Evolutionary conservation across 2,797 vertebrate genomes (phyloP), one percentile per base, ranked within the genome.

Genomic region (Neostethus bicornis): DNA sequence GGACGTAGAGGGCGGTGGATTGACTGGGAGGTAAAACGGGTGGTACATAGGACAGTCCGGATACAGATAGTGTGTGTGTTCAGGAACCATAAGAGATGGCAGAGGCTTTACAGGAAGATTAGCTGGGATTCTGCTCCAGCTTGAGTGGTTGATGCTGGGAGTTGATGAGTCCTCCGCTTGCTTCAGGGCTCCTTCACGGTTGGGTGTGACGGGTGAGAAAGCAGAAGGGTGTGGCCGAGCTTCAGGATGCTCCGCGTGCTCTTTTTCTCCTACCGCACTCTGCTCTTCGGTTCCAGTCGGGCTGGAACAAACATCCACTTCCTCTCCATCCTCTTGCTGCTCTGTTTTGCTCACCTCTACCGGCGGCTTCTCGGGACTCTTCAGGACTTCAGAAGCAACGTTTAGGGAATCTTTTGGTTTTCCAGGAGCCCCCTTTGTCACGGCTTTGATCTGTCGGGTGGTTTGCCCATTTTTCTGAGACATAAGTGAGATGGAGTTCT

Each of bases 401-500:
- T 62, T 70, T 14, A 70, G 8, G 73, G 43, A 67, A 61, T 0
- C 88, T 69, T 14, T 88, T 23, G 83, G 79, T 86, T 45, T 87
- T 28, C 77, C 62, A 32, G 84, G 50, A 55, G 85, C 84, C 13
- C 70, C 64, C 51, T 87, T 87, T 1, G 83, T 76, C 0, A 50
- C 75, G 16, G 82, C 45, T 68, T 94, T 96, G 20, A 89, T 73
- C 41, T 93, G 93, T 70, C 94, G 93, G 58, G 90, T 81, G 0
- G 81, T 41, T 0, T 93, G 93, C 20, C 95, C 93, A 3, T 67
- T 84, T 78, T 96, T 96, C 81, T 98, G 95, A 0, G 94, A 93
- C 43, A 98, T 84, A 13, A 99, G 77, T 0, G 96, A 96, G 71
- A 99, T 98, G 31, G 97, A 99, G 87, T 98, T 98, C 78, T 98